phyloP scores from a whole-genome alignment of 1,140 invertebrate genomes.

The Grapholita molesta region DNA sequence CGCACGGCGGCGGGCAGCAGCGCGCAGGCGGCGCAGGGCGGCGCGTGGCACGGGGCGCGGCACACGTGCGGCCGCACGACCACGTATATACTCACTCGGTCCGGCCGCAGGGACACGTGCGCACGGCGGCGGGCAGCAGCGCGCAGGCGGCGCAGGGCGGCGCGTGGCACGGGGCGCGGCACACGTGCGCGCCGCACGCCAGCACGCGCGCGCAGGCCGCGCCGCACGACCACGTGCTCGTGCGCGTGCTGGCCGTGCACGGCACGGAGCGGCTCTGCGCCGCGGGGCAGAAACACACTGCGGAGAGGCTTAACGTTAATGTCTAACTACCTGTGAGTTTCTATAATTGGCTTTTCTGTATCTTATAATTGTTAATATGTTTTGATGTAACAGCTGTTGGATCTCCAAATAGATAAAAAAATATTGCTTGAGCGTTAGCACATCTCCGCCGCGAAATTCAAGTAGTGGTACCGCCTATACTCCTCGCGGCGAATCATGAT shows the following conservation, averaged over 20 bases:
- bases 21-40: no score
- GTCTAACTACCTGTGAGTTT: no score
- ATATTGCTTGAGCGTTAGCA: no score
- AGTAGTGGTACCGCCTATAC: no score
- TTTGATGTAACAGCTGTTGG: no score
- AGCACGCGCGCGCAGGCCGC: slow-evolving; percentile 83
- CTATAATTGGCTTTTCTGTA: no score
- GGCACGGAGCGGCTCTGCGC: slow-evolving; percentile 68
- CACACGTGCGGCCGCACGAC: no score
- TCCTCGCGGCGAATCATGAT: no score
- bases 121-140: slow-evolving; percentile 81
- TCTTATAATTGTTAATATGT: no score
- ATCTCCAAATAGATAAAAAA: no score
- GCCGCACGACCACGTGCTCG: slow-evolving; percentile 81
- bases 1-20: no score
- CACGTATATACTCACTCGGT: slow-evolving; percentile 63
- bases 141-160: slow-evolving; percentile 82
- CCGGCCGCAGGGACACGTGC: slow-evolving; percentile 92
- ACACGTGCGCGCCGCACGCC: slow-evolving; percentile 88
- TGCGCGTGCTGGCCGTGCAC: slow-evolving; percentile 74
- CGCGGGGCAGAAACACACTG: slow-evolving; percentile 65
- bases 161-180: slow-evolving; percentile 85
- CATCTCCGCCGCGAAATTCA: no score
- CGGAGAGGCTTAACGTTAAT: background rate
- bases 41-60: background rate